A percentile compares a stretch with the other conserved stretches of the same genome.
Conservation (phyloP, 2,797 vertebrate genomes). For the Danio tinwini region DNA sequence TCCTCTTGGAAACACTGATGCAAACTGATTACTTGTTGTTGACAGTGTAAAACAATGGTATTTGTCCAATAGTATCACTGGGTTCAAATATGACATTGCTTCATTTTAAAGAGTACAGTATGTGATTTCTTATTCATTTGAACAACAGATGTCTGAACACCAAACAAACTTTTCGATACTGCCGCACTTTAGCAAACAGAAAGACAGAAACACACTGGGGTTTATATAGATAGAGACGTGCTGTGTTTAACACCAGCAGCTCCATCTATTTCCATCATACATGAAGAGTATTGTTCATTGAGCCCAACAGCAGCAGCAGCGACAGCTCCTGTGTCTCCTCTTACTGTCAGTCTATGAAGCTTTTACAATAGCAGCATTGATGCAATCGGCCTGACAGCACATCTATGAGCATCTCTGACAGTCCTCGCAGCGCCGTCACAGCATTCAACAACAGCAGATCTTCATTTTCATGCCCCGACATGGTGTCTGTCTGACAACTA, state of each 20-base stretch:
- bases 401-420: slow-evolving; percentile 16
- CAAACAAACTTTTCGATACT: slow-evolving; percentile 1
- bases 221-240: slow-evolving; percentile 24
- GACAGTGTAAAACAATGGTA: no score
- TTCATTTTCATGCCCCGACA: neutral
- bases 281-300: slow-evolving; percentile 60
- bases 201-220: neutral
- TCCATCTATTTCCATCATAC: slow-evolving; percentile 48
- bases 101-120: no score
- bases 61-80: no score
- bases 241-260: slow-evolving; percentile 31
- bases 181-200: neutral
- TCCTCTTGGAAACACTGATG: no score
- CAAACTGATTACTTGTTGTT: no score
- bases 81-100: no score
- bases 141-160: neutral
- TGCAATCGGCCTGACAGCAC: slow-evolving; percentile 22
- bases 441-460: neutral
- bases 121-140: neutral
- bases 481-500: neutral
- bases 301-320: slow-evolving; percentile 36
- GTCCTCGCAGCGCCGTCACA: neutral
- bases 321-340: slow-evolving; percentile 50
- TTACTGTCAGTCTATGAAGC: slow-evolving; percentile 49
- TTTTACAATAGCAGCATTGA: slow-evolving; percentile 61